Conservation (phyloP, 1,140 invertebrate species). For the Meloidogyne floridensis region DNA sequence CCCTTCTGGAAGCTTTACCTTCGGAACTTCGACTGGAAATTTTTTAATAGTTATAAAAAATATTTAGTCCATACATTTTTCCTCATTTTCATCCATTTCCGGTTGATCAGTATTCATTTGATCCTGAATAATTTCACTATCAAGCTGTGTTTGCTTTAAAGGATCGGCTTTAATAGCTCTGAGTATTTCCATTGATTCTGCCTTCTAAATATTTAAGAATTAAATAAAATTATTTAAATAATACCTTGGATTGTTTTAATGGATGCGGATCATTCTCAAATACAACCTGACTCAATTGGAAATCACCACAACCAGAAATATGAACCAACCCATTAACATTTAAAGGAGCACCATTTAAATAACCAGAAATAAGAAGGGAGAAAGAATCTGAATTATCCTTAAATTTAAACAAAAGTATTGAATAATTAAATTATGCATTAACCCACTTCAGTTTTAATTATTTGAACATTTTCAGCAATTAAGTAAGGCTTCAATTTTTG, state of each 20-base stretch:
- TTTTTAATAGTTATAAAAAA: neutral
- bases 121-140: slow-evolving; percentile 75
- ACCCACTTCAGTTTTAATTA: slow-evolving; percentile 3
- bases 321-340: slow-evolving; percentile 82
- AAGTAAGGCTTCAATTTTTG: slow-evolving; percentile 45
- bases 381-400: slow-evolving; percentile 62
- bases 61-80: slow-evolving; percentile 24
- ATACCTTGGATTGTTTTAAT: slow-evolving; percentile 58
- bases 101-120: slow-evolving; percentile 93
- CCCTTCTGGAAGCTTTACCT: slow-evolving; percentile 82
- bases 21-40: slow-evolving; percentile 62
- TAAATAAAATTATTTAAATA: slow-evolving; percentile 16
- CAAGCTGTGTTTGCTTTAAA: slow-evolving; percentile 30
- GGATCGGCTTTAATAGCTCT: slow-evolving; percentile 32
- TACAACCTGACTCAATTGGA: slow-evolving; percentile 83
- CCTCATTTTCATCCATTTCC: slow-evolving; percentile 88
- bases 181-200: slow-evolving; percentile 11
- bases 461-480: slow-evolving; percentile 42
- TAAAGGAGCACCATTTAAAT: slow-evolving; percentile 78
- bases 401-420: neutral
- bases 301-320: slow-evolving; percentile 86
- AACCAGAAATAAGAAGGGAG: slow-evolving; percentile 82
- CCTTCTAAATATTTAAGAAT: slow-evolving; percentile 11
- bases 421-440: neutral
- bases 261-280: slow-evolving; percentile 76